These are phyloP conservation scores for Spodoptera litura DNA, from an alignment of 1,140 invertebrate genomes.

Conservation along the genomic window DNA sequence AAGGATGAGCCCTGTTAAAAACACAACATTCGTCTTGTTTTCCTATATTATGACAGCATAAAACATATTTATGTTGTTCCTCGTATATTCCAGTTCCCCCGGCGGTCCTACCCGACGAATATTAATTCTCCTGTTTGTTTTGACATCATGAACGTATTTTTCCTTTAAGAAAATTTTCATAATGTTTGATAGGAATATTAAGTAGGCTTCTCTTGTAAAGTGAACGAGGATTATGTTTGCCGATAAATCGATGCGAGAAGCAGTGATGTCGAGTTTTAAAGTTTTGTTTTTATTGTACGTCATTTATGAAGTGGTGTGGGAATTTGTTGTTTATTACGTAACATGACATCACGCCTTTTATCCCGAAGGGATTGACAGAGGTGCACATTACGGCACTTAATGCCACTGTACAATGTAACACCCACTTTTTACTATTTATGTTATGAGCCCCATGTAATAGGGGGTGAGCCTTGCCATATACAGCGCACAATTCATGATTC, in stretches of 20 bases:
- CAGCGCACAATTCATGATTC: no score
- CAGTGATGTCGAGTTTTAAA: background rate
- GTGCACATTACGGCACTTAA: no score
- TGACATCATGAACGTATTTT: slow-evolving; percentile 8
- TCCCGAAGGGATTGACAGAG: no score
- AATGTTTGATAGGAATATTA: slow-evolving; percentile 11
- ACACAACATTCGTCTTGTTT: background rate
- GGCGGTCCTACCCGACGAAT: slow-evolving; percentile 24
- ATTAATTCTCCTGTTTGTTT: slow-evolving; percentile 36
- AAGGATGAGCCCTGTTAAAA: background rate
- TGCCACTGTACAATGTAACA: no score
- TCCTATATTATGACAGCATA: background rate
- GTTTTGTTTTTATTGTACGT: background rate
- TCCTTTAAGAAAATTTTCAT: background rate
- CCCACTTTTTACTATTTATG: no score
- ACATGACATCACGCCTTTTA: no score
- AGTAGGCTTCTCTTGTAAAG: background rate
- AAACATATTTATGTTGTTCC: slow-evolving; percentile 9
- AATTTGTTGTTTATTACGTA: no score
- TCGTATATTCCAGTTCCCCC: background rate
- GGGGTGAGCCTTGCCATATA: no score
- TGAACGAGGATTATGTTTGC: slow-evolving; percentile 6
- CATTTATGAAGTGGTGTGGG: background rate
- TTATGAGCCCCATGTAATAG: no score
- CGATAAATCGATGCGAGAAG: background rate